Base-by-base conservation (phyloP, 2,113 vertebrate species). In the Numenius arquata region DNA sequence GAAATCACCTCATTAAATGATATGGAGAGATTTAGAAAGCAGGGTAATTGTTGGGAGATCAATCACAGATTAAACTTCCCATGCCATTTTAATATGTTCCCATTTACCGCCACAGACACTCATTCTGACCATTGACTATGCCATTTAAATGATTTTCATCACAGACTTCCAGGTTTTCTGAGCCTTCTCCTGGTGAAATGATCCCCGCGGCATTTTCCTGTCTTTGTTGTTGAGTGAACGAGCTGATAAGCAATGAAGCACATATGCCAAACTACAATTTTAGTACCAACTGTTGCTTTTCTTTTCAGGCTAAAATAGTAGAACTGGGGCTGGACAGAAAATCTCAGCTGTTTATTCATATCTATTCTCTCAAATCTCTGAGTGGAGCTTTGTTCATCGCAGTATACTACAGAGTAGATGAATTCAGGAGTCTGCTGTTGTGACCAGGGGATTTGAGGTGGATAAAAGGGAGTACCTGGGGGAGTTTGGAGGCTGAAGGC, bases 1-100 rank as follows among this genome's bases (percentile, higher is more conserved):
- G 90, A 95, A 94, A 88, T 94, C 91, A 96, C 93, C 90, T 95
- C 41, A 1, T 96, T 95, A 97, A 96, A 97, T 83, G 78, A 81
- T 86, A 91, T 27, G 26, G 89, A 81, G 72, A 93, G 76, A 76
- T 85, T 94, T 75, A 89, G 75, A 95, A 77, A 92, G 85, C 67
- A 62, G 81, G 63, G 90, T 73, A 90, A 93, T 92, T 94, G 84
- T n/a, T 88, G 58, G 82, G 68, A 95, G 88, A 92, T 93, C 95
- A 93, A 62, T 96, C 73, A 71, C 80, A 30, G 55, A 83, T 77
- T 85, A 86, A 93, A 72, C 78, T 96, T 92, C 83, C 41, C 30
- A 4, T 89, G 52, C 86, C 68, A 79, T 84, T 90, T 93, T 84
- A 92, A 86, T 93, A 84, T 79, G 83, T 78, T 95, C 92, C 52